Evolutionary conservation across 2,113 vertebrate genomes (phyloP), one percentile per base, ranked within the genome.

Genomic region (Budorcas taxicolor): DNA sequence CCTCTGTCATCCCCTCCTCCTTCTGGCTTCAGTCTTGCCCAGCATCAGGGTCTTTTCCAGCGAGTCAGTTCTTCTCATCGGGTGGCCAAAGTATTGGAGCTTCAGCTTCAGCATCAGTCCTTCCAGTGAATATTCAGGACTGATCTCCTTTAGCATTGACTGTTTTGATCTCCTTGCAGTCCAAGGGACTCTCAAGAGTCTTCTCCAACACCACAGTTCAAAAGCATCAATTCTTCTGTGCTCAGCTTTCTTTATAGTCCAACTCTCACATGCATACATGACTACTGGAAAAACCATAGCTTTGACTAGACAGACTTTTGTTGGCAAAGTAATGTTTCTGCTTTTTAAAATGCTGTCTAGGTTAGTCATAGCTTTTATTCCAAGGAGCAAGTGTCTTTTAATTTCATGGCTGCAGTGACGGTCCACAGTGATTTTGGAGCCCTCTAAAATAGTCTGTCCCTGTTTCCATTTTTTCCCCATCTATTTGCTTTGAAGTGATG

Each of bases 51-150:
- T 21, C 64, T 36, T 71, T 71, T 36, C 64, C 17, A 36, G 0
- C 6, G 17, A 67, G n/a, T 71, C n/a, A 36, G 17, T 71, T 36
- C 33, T 71, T 71, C 0, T 4, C 9, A 71, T 5, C 0, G 10
- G 17, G n/a, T 21, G 64, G n/a, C 17, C 8, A 21, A 36, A 71
- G n/a, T 71, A 71, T 11, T 21, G 4, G 64, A 71, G 64, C n/a
- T 67, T 62, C 60, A 62, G 60, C 60, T 62, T 67, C 17, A 67
- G 62, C 33, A n/a, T 67, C 33, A n/a, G 33, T 19, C 64, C 64
- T n/a, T 67, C 17, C 16, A n/a, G 10, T n/a, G 64, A 5, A 19
- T 67, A n/a, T 67, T 67, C 64, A 67, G 64, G 8, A 67, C 64
- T 67, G 64, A 67, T 67, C n/a, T 67, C 64, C 33, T n/a, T n/a